Base-by-base conservation (phyloP, 2,888 invertebrate species). In the Himalopsyche tibetana region DNA sequence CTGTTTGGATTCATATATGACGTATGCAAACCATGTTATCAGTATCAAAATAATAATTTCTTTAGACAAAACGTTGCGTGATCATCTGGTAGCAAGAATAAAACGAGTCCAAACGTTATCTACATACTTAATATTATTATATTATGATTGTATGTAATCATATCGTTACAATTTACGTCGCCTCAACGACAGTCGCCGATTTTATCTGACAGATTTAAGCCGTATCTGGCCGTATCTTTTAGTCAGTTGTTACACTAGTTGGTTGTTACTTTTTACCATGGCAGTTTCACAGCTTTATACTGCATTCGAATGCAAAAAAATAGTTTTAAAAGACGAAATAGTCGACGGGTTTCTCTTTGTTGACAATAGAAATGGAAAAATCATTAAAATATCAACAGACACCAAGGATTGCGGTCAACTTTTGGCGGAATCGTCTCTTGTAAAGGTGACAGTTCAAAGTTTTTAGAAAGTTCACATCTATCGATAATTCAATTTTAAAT, bases 341-440 rank as follows among this genome's bases (percentile, higher is more conserved):
- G 90, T 93, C 19, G 92, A 94, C 87, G 95, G 95, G 74, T 95
- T 94, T 42, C 93, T 95, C 88, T 90, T 96, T 55, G 94, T 95
- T 38, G 91, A 93, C 83, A 90, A 90, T 2, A 19, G 19, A 63
- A 91, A 94, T 90, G 96, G 95, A 19, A 93, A 93, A 89, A 95
- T 96, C 89, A 90, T 92, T 88, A 90, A 92, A 89, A 91, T 96
- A 55, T 89, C 95, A 5, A 92, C 91, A 55, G 92, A 92, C 74
- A 89, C 91, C 12, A 92, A 94, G 89, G 93, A 93, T 84, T 91
- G 93, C 28, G 91, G 92, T 90, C 90, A 93, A 38, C 90, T 93
- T 88, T 90, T 92, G 55, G 92, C 93, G 88, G 91, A 90, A 89
- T 91, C 91, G 86, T 93, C 92, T 89, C 92, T 93, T 85, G 92